Percentiles rank a stretch among this genome's conserved stretches.
Evolutionary conservation across 2,888 invertebrate species (phyloP).

Genomic region (Marronus borbonicus): DNA sequence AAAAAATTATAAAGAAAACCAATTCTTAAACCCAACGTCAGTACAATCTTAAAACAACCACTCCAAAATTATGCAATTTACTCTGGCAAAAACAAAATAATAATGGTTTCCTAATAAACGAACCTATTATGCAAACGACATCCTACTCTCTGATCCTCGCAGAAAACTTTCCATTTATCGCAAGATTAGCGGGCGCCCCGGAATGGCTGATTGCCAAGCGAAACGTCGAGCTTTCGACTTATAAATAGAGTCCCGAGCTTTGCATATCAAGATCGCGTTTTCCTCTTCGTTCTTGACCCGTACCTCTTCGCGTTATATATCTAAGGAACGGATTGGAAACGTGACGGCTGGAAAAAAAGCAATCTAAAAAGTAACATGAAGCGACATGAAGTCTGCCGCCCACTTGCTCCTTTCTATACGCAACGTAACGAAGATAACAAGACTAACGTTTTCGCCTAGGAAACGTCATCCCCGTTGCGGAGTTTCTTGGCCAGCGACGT

Average conservation of each 20-base stretch:
- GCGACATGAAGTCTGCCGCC: background rate
- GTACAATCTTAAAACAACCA: no score
- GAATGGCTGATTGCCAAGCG: constrained; percentile 21
- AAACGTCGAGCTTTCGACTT: constrained; percentile 14
- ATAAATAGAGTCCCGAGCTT: constrained; percentile 15
- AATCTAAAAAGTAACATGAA: background rate
- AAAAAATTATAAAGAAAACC: no score
- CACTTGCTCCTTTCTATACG: no score
- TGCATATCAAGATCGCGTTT: constrained; percentile 23
- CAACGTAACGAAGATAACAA: no score
- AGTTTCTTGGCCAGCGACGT: no score
- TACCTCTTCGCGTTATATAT: background rate
- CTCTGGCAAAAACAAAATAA: background rate
- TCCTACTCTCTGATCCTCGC: background rate
- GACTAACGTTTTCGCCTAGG: no score
- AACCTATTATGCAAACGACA: constrained; percentile 8
- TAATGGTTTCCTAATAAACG: background rate
- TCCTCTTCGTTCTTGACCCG: constrained; percentile 10
- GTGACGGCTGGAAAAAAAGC: background rate
- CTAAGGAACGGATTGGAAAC: background rate
- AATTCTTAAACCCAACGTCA: no score
- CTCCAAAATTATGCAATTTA: no score
- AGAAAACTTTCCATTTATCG: constrained; percentile 18
- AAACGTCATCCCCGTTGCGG: no score
- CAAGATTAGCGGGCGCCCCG: constrained; percentile 15